Base-by-base conservation (phyloP, 2,797 vertebrate genomes). In the Remorina albescens region DNA sequence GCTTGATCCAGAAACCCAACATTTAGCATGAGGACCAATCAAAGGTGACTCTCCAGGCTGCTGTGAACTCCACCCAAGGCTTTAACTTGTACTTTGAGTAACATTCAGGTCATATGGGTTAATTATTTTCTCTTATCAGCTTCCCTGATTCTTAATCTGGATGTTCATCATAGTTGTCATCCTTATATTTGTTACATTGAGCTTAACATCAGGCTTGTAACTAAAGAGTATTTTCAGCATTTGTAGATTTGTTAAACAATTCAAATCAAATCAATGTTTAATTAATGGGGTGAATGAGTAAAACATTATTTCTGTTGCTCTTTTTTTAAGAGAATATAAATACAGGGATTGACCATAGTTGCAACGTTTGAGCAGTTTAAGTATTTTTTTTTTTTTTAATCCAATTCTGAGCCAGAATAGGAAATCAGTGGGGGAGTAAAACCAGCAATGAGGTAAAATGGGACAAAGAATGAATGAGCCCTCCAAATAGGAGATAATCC, bases 1-100 rank as follows among this genome's bases (percentile, higher is more conserved):
- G 34, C 53, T 23, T 18, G 8, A 55, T 47, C 28, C 37, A 15
- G 0, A 71, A 64, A 68, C 16, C 64, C 36, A 19, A 72, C 25
- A 26, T 59, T 59, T 63, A 39, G 5, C 8, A 26, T 39, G 32
- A 6, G 25, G 23, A 25, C 23, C 42, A 23, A 54, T 36, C 9
- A 53, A 19, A 42, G 16, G 37, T 9, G 19, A 67, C 36, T 44
- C 2, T 10, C 49, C 19, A 8, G n/a, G n/a, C n/a, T n/a, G n/a
- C n/a, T n/a, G n/a, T n/a, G n/a, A n/a, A n/a, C n/a, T n/a, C n/a
- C n/a, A 19, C 18, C 13, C 28, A 36, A 51, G 47, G n/a, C 47
- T 34, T 28, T 54, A 18, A 42, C 46, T 47, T 1, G 21, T 5
- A 11, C 44, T 11, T 11, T 5, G 44, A 47, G 11, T 2, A 2